Conservation (phyloP, 2,113 vertebrate genomes). For the Leptocoma aspasia region DNA sequence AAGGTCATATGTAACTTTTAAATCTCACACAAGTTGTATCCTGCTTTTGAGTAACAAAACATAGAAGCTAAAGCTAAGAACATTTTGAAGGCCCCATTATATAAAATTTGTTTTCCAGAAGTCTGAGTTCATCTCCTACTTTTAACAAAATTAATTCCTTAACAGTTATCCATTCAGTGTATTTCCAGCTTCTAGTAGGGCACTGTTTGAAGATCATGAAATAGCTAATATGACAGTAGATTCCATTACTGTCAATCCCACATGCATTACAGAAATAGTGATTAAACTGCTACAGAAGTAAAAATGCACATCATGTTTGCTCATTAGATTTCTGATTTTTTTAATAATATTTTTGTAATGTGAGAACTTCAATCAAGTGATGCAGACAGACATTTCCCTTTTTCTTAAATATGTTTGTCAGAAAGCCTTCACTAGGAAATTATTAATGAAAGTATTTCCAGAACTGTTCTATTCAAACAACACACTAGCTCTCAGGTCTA, state of each 20-base stretch:
- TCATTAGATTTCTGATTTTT: not conserved
- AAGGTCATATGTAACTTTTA: not conserved
- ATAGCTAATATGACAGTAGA: not conserved
- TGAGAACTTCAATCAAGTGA: not conserved
- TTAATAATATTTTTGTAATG: not conserved
- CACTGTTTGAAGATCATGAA: not conserved
- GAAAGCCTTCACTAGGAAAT: not conserved
- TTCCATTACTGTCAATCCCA: not conserved
- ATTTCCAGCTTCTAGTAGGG: not conserved
- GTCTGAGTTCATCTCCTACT: not conserved
- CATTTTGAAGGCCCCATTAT: not conserved
- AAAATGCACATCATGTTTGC: not conserved
- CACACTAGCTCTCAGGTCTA: not conserved
- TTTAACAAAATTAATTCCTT: not conserved
- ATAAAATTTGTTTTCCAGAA: not conserved
- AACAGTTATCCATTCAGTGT: not conserved
- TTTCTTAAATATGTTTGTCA: not conserved
- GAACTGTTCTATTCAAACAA: not conserved
- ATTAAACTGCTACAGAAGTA: not conserved
- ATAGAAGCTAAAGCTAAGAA: not conserved
- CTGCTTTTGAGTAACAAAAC: not conserved
- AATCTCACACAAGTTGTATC: not conserved
- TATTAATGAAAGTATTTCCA: not conserved
- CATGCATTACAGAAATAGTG: not conserved
- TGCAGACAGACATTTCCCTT: not conserved